Percentiles rank a stretch among this genome's conserved stretches.
Evolutionary conservation across 2,888 invertebrate genomes (phyloP).

Genomic region (Macrophya annulata): DNA sequence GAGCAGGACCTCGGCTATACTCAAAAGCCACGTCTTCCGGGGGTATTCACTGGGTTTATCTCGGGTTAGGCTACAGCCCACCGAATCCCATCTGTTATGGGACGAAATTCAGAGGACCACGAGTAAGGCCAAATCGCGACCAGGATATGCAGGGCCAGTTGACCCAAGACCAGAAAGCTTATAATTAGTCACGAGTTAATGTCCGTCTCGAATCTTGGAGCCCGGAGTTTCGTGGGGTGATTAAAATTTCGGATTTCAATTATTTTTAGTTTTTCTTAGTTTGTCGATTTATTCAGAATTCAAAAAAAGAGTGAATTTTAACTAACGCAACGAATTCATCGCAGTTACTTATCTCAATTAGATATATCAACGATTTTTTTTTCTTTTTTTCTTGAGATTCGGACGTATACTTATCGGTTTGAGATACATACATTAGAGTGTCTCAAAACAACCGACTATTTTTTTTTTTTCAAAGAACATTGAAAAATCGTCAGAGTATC

Average conservation of each 20-base stretch:
- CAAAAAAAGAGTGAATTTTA: no score
- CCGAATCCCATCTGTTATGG: slow-evolving; percentile 41
- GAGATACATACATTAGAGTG: no score
- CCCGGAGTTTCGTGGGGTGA: neutral
- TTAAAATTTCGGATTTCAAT: neutral
- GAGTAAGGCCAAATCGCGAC: neutral
- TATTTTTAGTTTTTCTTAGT: neutral
- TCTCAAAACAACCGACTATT: no score
- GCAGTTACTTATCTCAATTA: neutral
- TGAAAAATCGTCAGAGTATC: no score
- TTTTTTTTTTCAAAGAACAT: no score
- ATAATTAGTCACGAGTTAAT: slow-evolving; percentile 20
- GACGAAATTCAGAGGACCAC: slow-evolving; percentile 32
- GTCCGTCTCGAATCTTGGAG: neutral
- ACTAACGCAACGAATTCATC: no score
- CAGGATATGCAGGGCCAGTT: slow-evolving; percentile 14
- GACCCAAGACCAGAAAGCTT: slow-evolving; percentile 21
- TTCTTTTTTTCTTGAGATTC: neutral
- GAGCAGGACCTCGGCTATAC: slow-evolving; percentile 19
- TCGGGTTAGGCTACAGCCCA: slow-evolving; percentile 35
- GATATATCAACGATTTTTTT: neutral
- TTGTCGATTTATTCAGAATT: neutral
- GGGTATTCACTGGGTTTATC: slow-evolving; percentile 46
- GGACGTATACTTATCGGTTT: neutral
- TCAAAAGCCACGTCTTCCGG: slow-evolving; percentile 40